Base-by-base conservation (phyloP, 2,888 invertebrate species). In the Eilema sororculum region DNA sequence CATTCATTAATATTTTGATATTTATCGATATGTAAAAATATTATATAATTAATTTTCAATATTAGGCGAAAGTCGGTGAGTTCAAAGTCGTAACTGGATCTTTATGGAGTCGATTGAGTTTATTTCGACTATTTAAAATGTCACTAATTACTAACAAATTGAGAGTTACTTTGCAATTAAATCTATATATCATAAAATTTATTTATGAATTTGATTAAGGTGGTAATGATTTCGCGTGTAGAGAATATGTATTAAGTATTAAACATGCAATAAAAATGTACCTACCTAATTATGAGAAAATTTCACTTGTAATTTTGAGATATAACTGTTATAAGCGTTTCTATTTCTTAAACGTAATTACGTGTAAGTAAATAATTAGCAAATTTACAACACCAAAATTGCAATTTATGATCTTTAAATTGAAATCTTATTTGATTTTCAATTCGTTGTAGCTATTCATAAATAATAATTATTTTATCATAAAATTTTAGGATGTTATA, bases 1-100 rank as follows among this genome's bases (percentile, higher is more conserved):
- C 84, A 86, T 88, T 87, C 85, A 89, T 91, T 87, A 88, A 84
- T 83, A 89, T 88, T 90, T 90, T 84, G 86, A 89, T 89, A 86
- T 88, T 88, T 89, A 70, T 80, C 69, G 71, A 77, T 77, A 86
- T 87, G 81, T 72, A 68, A 83, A 86, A 86, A 87, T 87, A 78
- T 75, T 76, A 74, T 65, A 65, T 57, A 71, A 72, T 81, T 88
- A 88, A 85, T 84, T 86, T 86, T 83, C 84, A 82, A 83, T 85
- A 85, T 90, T 82, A 89, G 86, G 87, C 88, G 90, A 91, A 90
- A 90, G 90, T 84, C 89, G 90, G 88, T 73, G 4, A 64, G 78
- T 82, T 91, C 88, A 90, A 90, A 87, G 78, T 64, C 60, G 37
- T 65, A 76, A 73, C 60, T 76, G 52, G 68, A 80, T 78, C 71